These are phyloP conservation scores for Hypomecis atomaria DNA, from an alignment of 2,888 invertebrate genomes.

Conservation along the genomic window DNA sequence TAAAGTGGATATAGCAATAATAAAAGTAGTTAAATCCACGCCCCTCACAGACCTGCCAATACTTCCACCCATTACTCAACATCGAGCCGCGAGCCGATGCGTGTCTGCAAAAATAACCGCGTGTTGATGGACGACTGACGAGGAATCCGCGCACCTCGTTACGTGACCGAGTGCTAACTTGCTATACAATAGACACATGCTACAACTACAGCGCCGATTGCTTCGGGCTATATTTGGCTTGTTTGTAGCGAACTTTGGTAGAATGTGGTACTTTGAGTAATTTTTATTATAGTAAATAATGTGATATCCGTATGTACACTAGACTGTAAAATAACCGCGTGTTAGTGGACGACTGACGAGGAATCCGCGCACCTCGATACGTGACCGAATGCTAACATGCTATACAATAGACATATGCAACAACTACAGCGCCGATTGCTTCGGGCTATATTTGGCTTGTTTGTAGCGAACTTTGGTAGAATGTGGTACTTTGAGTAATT, in stretches of 20 bases:
- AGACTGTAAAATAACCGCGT: too few species aligned
- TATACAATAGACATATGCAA: not conserved
- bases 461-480: too few species aligned
- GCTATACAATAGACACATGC: not conserved
- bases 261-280: too few species aligned
- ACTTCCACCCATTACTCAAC: constrained; percentile 57
- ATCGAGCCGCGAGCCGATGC: constrained; percentile 43
- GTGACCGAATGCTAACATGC: constrained; percentile 10
- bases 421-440: too few species aligned
- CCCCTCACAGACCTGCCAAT: constrained; percentile 50
- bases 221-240: too few species aligned
- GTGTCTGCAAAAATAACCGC: constrained; percentile 57
- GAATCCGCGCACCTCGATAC: constrained; percentile 23
- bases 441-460: too few species aligned
- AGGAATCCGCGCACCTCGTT: constrained; percentile 25
- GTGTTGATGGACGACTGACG: constrained; percentile 48
- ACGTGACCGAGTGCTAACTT: constrained; percentile 14
- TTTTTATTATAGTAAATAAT: too few species aligned
- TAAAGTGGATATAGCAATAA: not conserved
- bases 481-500: too few species aligned
- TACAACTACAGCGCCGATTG: too few species aligned
- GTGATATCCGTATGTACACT: too few species aligned
- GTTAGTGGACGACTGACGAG: too few species aligned
- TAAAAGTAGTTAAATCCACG: constrained; percentile 10
- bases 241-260: too few species aligned